Base-by-base conservation (phyloP, 1,140 invertebrate species). In the Sitobion miscanthi region DNA sequence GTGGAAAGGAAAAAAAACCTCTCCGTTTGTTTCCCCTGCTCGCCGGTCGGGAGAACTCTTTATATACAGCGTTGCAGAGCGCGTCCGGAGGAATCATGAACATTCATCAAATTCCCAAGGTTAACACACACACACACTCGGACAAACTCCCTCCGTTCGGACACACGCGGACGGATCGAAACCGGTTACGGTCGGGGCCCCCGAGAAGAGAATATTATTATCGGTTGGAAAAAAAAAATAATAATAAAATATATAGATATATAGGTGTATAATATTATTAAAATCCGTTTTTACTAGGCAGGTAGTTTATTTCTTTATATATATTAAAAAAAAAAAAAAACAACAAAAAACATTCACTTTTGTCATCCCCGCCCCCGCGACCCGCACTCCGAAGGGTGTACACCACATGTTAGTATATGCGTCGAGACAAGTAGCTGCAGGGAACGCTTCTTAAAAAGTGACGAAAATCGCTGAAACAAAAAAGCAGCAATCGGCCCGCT, bases 71-170 rank as follows among this genome's bases (percentile, higher is more conserved):
- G n/a, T 47, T 35, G 47, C 69, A 42, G 35, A 86, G 82, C 11
- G 82, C 49, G 49, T 85, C 35, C 91, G 38, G 77, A 93, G 62
- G 91, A 93, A 93, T 86, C 91, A 57, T 93, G 77, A 93, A 93
- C 91, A 93, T 93, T 93, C 91, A 93, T 93, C 91, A 93, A 93
- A 93, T 93, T 93, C 91, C 38, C 91, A 93, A 93, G 91, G 91
- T 86, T 93, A 93, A 93, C 77, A 20, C 49, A 83, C 82, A 85
- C 45, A 82, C 82, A 52, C n/a, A 38, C 69, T 82, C 77, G 35
- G 62, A 69, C 25, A 90, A 49, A 38, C 49, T 54, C 91, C 91
- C 77, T 85, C 82, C 21, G 91, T 91, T 91, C 90, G 62, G 90
- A 89, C 88, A 57, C 89, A 45, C 42, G 54, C 89, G 89, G 89